Conservation (phyloP, 2,113 vertebrate species). For the Austrofundulus limnaeus region DNA sequence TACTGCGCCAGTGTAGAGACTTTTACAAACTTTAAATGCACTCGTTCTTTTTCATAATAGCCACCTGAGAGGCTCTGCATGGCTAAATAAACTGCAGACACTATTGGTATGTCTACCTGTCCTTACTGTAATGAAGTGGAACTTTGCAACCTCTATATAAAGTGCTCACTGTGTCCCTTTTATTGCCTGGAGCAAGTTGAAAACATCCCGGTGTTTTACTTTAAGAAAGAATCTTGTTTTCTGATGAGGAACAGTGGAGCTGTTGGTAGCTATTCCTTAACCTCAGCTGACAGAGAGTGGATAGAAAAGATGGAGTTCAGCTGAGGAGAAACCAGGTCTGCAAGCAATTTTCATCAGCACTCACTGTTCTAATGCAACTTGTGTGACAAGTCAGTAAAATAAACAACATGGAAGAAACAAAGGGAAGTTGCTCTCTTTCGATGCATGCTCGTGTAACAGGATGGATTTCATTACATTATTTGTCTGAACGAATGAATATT, state of each 20-base stretch:
- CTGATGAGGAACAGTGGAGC: slow-evolving; percentile 25
- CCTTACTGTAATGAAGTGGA: slow-evolving; percentile 69
- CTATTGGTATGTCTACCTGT: slow-evolving; percentile 52
- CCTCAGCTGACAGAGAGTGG: slow-evolving; percentile 47
- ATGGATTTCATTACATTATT: slow-evolving; percentile 33
- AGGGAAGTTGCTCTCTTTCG: slow-evolving; percentile 22
- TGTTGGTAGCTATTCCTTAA: slow-evolving; percentile 55
- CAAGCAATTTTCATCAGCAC: slow-evolving; percentile 64
- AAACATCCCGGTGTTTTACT: slow-evolving; percentile 57
- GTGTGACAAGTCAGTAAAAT: slow-evolving; percentile 55
- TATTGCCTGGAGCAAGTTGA: slow-evolving; percentile 66
- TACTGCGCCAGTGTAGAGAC: slow-evolving; percentile 29
- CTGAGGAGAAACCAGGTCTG: slow-evolving; percentile 45
- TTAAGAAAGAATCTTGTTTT: slow-evolving; percentile 55
- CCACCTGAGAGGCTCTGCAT: slow-evolving; percentile 31
- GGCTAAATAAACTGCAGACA: slow-evolving; percentile 63
- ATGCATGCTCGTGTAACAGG: slow-evolving; percentile 20
- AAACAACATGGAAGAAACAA: slow-evolving; percentile 45
- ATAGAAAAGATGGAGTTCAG: slow-evolving; percentile 31
- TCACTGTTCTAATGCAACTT: slow-evolving; percentile 40
- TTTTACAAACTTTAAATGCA: slow-evolving; percentile 52
- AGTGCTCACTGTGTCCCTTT: slow-evolving; percentile 60
- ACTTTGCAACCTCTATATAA: slow-evolving; percentile 65
- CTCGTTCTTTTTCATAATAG: slow-evolving; percentile 44
- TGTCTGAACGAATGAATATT: slow-evolving; percentile 26